These are phyloP conservation scores for Saccostrea cuccullata DNA, from an alignment of 1,140 invertebrate genomes.

Conservation along the genomic window DNA sequence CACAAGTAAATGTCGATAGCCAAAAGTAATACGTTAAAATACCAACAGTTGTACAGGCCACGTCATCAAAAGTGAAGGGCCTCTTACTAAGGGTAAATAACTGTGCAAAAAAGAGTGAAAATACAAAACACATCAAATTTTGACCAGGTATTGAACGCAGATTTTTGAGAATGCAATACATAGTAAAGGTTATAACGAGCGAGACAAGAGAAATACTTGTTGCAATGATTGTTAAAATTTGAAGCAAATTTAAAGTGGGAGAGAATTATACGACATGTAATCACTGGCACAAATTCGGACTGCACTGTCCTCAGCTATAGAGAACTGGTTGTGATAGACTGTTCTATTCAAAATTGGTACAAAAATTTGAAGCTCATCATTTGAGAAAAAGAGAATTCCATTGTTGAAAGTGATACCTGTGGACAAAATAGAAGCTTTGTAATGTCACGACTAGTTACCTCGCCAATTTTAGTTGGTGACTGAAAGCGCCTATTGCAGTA, in stretches of 20 bases:
- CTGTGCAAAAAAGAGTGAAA: background rate
- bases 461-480: background rate
- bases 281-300: background rate
- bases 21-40: constrained; percentile 27
- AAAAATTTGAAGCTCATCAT: background rate
- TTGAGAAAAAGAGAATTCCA: background rate
- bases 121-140: background rate
- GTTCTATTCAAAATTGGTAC: background rate
- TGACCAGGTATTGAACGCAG: constrained; percentile 19
- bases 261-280: background rate
- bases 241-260: background rate
- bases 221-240: background rate
- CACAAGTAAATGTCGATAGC: background rate
- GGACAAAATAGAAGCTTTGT: background rate
- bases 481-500: background rate
- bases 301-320: background rate
- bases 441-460: background rate
- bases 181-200: background rate
- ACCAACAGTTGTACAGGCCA: background rate
- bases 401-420: background rate
- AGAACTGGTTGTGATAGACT: background rate
- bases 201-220: background rate
- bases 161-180: too few relatives aligned
- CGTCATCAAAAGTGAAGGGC: too few relatives aligned
- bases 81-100: background rate